Evolutionary conservation across 92 coral and sea anemone species (phyloP), one percentile per base, ranked within the genome.

Genomic region (Epizoanthus illoricatus): DNA sequence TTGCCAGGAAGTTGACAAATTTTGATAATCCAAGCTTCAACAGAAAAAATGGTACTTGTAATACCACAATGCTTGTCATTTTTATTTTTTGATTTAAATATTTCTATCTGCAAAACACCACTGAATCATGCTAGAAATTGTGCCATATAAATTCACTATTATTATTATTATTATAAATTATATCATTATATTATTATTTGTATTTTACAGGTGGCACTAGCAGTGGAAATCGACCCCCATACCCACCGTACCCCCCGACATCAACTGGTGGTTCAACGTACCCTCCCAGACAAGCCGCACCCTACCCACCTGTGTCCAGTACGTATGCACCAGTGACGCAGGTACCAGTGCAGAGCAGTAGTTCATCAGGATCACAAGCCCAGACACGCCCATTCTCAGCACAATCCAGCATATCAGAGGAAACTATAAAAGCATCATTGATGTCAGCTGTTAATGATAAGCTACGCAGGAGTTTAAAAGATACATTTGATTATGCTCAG

Each of bases 401-500:
- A 2, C 92, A 91, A 85, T 65, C 80, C 68, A 85, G 85, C 52
- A 85, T 92, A 6, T 52, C 93, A 58, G 94, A 89, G 19, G 98
- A 96, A 3, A 92, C 91, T 23, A 85, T 96, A 17, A 91, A 85
- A 76, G 90, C 92, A 2, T 93, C 98, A 41, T 81, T 96, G 66
- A 71, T 89, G 85, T 89, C 94, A 52, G 97, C 98, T 64, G 90
- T 96, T 17, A 96, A 96, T 61, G 97, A 89, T 45, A 96, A 96
- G 66, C 84, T 96, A 10, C 84, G 90, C 43, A 84, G 99, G 75
- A 81, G 92, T 39, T 80, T 92, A 28, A 96, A 90, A 85, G 96
- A 96, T 15, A 81, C 92, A 41, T 86, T 93, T 88, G 94, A 89
- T 40, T 97, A 93, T 85, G 98, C 98, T 36, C 99, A 96, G 98